Evolutionary conservation across 1,140 invertebrate species (phyloP).

Genomic region (Hestina assimilis): DNA sequence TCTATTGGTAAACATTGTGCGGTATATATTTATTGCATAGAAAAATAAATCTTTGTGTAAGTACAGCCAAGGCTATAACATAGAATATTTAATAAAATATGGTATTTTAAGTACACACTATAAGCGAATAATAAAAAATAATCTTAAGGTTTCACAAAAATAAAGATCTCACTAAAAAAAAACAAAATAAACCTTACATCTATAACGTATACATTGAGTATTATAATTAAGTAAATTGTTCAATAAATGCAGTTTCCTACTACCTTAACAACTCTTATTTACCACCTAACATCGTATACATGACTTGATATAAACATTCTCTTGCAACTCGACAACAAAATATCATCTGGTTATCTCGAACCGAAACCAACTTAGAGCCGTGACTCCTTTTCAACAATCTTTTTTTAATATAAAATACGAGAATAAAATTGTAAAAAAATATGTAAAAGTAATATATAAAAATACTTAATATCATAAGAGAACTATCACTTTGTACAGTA

Average conservation of each 20-base stretch:
- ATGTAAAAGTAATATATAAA: slow-evolving; percentile 76
- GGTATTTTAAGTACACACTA: slow-evolving; percentile 58
- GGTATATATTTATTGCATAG: slow-evolving; percentile 35
- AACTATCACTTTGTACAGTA: slow-evolving; percentile 76
- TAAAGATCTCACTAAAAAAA: slow-evolving; percentile 69
- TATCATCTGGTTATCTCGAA: slow-evolving; percentile 45
- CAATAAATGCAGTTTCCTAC: slow-evolving; percentile 68
- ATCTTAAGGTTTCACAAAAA: slow-evolving; percentile 49
- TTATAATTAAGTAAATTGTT: slow-evolving; percentile 67
- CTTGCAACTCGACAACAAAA: slow-evolving; percentile 49
- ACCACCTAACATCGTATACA: slow-evolving; percentile 63
- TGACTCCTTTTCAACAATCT: slow-evolving; percentile 51
- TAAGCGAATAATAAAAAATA: slow-evolving; percentile 50
- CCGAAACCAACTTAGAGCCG: slow-evolving; percentile 53
- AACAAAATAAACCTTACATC: slow-evolving; percentile 58
- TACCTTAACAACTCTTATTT: slow-evolving; percentile 61
- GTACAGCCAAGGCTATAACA: slow-evolving; percentile 51
- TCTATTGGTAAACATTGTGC: slow-evolving; percentile 43
- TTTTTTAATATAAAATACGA: slow-evolving; percentile 64
- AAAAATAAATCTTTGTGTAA: slow-evolving; percentile 54
- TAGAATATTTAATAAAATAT: slow-evolving; percentile 43
- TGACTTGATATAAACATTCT: slow-evolving; percentile 50
- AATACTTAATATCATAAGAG: slow-evolving; percentile 76
- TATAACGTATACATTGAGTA: slow-evolving; percentile 76
- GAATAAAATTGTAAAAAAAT: slow-evolving; percentile 75